These are phyloP conservation scores for Psittacula echo DNA, from an alignment of 2,797 vertebrate species.

Conservation along the genomic window DNA sequence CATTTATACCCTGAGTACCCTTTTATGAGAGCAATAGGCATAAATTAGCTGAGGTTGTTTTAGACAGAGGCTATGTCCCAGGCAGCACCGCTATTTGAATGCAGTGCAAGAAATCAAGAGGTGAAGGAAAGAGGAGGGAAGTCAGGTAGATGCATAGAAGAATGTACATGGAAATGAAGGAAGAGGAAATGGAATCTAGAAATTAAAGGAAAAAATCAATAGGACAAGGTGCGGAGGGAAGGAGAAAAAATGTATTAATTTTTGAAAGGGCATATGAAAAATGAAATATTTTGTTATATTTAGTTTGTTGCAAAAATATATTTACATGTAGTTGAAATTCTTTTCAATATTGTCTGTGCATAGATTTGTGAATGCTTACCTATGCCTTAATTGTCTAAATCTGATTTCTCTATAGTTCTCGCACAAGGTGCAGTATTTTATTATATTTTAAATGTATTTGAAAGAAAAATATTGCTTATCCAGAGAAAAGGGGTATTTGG, in stretches of 20 bases:
- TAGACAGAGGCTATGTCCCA: not conserved
- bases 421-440: not conserved
- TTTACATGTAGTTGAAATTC: not conserved
- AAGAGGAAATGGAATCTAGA: not conserved
- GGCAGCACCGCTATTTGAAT: not conserved
- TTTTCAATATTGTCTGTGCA: not conserved
- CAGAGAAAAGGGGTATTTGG: not conserved
- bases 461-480: conserved; percentile 42
- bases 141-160: not conserved
- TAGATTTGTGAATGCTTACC: not conserved
- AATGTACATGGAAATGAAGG: not conserved
- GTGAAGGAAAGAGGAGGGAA: not conserved
- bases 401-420: not conserved
- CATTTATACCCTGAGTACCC: not conserved
- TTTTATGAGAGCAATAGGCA: not conserved
- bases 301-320: not conserved
- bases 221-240: not conserved
- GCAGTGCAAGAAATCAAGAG: not conserved
- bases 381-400: not conserved
- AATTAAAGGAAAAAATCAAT: not conserved
- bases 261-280: not conserved
- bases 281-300: not conserved
- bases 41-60: not conserved
- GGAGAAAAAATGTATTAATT: not conserved
- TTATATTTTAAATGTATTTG: conserved; percentile 19